A percentile compares a stretch with the other conserved stretches of the same genome.
These are phyloP conservation scores for Peromyscus maniculatus DNA, from an alignment of 2,113 vertebrate genomes.

Conservation along the genomic window DNA sequence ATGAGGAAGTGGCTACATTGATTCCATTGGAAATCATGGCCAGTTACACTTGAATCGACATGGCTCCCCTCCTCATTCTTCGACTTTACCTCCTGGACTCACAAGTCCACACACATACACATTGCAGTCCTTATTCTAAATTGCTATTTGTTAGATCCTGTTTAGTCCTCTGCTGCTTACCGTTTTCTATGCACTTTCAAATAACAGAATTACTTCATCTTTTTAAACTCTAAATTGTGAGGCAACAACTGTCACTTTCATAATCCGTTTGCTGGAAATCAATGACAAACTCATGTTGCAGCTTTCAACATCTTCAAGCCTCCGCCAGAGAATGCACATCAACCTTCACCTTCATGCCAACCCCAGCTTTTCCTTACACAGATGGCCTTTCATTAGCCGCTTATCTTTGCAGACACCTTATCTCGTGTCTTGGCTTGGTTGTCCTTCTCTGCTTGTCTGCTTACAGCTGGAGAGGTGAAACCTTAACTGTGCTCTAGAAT, in stretches of 20 bases:
- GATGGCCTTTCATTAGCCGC: not conserved
- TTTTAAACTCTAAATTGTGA: not conserved
- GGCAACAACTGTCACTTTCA: not conserved
- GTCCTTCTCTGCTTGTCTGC: not conserved
- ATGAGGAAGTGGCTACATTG: not conserved
- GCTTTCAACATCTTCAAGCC: not conserved
- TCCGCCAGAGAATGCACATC: not conserved
- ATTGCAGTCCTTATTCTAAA: not conserved
- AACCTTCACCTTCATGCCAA: not conserved
- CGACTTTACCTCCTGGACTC: not conserved
- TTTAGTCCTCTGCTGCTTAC: not conserved
- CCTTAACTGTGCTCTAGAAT: not conserved
- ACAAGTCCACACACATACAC: rapidly evolving
- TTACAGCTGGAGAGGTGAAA: not conserved
- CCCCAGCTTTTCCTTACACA: not conserved
- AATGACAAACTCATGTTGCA: not conserved
- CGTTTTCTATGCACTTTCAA: not conserved
- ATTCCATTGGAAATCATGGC: not conserved
- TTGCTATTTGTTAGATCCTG: not conserved
- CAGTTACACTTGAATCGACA: not conserved
- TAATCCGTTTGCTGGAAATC: not conserved
- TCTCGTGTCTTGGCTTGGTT: not conserved
- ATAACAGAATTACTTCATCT: not conserved
- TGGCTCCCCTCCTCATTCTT: not conserved
- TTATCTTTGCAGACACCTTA: not conserved